Evolutionary conservation across 53 echinoderm and acorn worm genomes (phyloP), one percentile per base, ranked within the genome.

Genomic region (Pentamera pediparva): DNA sequence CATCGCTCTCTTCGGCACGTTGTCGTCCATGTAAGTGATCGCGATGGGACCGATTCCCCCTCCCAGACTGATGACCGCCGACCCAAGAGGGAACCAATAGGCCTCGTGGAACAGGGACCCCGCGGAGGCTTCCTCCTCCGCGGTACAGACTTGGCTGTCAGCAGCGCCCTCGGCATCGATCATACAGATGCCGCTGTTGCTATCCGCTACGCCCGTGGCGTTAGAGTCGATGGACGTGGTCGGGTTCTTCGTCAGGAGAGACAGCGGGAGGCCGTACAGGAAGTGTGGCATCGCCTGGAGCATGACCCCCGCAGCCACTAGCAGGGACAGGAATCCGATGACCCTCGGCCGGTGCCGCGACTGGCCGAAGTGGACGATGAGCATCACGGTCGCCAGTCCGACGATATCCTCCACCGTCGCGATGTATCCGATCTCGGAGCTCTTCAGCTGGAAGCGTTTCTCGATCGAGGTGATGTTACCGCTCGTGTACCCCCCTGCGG

Each of bases 291-390:
- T 49, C 35, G 87, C 69, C 38, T 79, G 78, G 0, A 90, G 51
- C 6, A 91, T 37, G 22, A 84, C 74, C 6, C 95, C 95, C 13
- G 87, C 3, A 32, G 90, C 95, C 19, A 79, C 64, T 9, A 85
- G 17, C 18, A 71, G 48, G 18, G 67, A 56, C 6, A 65, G 34
- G n/a, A 40, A 53, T 57, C 87, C 87, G 33, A 90, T 87, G 45
- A 90, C 62, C 5, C 95, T 53, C 1, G 95, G 95, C 5, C 95
- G 87, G 67, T 94, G 95, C 9, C 85, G 57, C 37, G 84, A 87
- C 62, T 84, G 87, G 11, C 90, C 95, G 76, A 70, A 94, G 62
- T 90, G 90, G 20, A 90, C 81, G 45, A 94, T 84, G 61, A 94
- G 78, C 47, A 94, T 74, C 13, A 94, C 87, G 38, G 85, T 47